These are phyloP conservation scores for Lissonota sp. DNA, from an alignment of 2,888 invertebrate genomes.

Conservation along the genomic window DNA sequence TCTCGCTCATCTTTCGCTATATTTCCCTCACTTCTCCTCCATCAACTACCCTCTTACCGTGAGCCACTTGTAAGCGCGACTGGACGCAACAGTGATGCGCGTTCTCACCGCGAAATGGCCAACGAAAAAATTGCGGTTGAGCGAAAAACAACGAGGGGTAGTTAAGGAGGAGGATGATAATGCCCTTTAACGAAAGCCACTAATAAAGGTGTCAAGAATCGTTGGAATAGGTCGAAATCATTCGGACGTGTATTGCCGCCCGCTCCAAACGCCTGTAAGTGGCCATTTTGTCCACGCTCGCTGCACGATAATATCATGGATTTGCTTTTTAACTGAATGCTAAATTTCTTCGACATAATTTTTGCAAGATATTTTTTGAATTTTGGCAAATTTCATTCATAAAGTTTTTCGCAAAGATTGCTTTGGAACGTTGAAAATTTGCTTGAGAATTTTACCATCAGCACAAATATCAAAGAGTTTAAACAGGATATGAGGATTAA, in stretches of 20 bases:
- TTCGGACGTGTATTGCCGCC: not conserved
- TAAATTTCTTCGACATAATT: no score
- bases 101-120: constrained; percentile 19
- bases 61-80: constrained; percentile 28
- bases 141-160: constrained; percentile 32
- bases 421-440: not conserved
- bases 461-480: not conserved
- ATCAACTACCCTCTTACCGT: constrained; percentile 41
- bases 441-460: not conserved
- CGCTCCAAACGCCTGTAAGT: not conserved
- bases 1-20: not conserved
- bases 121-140: constrained; percentile 36
- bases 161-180: constrained; percentile 19
- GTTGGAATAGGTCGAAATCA: constrained; percentile 12
- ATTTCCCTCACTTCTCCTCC: not conserved
- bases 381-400: not conserved
- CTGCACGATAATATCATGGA: constrained; percentile 3
- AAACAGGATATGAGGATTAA: constrained; percentile 21
- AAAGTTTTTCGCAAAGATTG: no score
- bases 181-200: constrained; percentile 27
- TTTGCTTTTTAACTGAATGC: no score
- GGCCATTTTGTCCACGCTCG: constrained; percentile 28
- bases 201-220: constrained; percentile 38
- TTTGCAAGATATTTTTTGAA: no score
- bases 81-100: constrained; percentile 22